These are phyloP conservation scores for Crotalus helleri DNA, from an alignment of 2,113 vertebrate genomes.

Conservation along the genomic window DNA sequence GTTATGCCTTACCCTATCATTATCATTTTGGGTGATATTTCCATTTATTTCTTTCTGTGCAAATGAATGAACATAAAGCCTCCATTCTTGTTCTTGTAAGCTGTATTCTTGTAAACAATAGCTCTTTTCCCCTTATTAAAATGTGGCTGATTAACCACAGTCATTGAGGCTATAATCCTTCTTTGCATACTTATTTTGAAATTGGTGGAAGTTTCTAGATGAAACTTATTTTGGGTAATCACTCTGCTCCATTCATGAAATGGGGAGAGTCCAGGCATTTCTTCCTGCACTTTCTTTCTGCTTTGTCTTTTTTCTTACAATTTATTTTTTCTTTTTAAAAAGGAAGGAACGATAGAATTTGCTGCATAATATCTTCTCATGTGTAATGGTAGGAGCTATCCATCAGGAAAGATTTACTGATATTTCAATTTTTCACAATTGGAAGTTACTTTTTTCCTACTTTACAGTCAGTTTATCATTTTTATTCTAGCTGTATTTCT, in stretches of 20 bases:
- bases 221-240: background rate
- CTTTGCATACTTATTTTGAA: background rate
- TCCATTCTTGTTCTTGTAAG: background rate
- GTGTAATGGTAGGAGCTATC: background rate
- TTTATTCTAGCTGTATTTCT: background rate
- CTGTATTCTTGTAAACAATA: background rate
- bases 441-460: background rate
- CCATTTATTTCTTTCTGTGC: conserved; percentile 18
- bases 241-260: background rate
- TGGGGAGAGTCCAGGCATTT: background rate
- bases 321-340: background rate
- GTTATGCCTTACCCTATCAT: conserved; percentile 1
- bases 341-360: background rate
- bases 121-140: background rate
- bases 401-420: background rate
- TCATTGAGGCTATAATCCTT: background rate
- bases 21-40: conserved; percentile 23
- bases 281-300: background rate
- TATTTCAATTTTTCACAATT: background rate
- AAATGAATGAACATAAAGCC: conserved; percentile 8
- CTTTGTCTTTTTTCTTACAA: background rate
- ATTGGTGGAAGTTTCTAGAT: background rate
- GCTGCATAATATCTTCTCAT: background rate
- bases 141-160: background rate
- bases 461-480: background rate